Conservation (phyloP, 2,113 vertebrate genomes). For the Solea solea region DNA sequence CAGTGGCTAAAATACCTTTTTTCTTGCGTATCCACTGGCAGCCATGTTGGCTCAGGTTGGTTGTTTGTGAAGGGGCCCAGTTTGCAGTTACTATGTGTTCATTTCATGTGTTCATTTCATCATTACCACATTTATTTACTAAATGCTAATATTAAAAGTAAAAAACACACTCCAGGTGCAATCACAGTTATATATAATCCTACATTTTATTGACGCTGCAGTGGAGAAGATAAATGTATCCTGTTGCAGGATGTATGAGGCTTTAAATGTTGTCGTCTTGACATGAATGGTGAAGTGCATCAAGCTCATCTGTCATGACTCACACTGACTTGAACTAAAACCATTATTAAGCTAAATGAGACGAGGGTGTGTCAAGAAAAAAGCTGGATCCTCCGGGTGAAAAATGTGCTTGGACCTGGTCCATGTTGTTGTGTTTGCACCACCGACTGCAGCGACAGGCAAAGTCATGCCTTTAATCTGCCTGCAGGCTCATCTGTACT, state of each 20-base stretch:
- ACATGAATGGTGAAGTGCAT: neutral
- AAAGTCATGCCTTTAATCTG: slow-evolving; percentile 42
- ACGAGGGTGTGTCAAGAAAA: slow-evolving; percentile 19
- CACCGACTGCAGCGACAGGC: slow-evolving; percentile 33
- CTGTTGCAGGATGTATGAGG: neutral
- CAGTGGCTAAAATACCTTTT: too few relatives aligned
- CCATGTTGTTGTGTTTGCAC: slow-evolving; percentile 9
- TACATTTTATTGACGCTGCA: too few relatives aligned
- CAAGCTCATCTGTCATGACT: neutral
- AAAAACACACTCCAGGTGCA: too few relatives aligned
- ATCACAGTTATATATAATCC: too few relatives aligned
- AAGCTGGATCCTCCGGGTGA: neutral
- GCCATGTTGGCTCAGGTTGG: too few relatives aligned
- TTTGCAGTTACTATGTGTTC: too few relatives aligned
- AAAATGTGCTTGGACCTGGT: slow-evolving; percentile 1
- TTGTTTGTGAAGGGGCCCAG: too few relatives aligned
- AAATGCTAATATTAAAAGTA: too few relatives aligned
- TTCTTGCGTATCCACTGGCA: too few relatives aligned
- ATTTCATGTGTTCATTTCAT: too few relatives aligned
- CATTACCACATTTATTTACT: too few relatives aligned
- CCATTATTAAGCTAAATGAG: slow-evolving; percentile 12
- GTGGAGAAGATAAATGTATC: too few relatives aligned
- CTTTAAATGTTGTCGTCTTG: neutral
- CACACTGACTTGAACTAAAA: slow-evolving; percentile 32
- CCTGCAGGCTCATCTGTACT: slow-evolving; percentile 20